Evolutionary conservation across 2,888 invertebrate species (phyloP), one percentile per base, ranked within the genome.

Genomic region (Aporophyla nigra): DNA sequence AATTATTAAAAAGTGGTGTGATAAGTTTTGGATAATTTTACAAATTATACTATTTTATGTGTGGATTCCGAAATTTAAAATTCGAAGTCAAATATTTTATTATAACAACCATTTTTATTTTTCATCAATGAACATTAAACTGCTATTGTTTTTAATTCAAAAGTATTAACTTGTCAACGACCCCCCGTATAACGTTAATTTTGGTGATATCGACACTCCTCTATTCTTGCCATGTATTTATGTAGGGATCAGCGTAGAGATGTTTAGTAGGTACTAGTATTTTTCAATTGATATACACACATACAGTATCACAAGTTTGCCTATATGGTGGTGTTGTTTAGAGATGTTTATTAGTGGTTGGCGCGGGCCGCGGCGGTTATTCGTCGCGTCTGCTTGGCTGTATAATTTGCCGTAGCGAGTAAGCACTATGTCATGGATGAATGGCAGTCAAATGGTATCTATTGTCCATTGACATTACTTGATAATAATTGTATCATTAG

Each of bases 21-120:
- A 96, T 96, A 96, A 95, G 96, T 96, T 96, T 96, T 96, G 95
- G 96, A 96, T 96, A 96, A 96, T 96, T 96, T 96, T 96, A 96
- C 96, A 96, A 96, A 96, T 96, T 96, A 94, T 96, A 96, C 96
- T 96, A 96, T 96, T 96, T 96, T 96, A 94, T 95, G 95, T 96
- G 96, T 95, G 94, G 94, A 95, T 95, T 96, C 95, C 95, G 94
- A 94, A 94, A 94, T 94, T 74, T 83, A 71, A 91, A 95, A 95
- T 94, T 94, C 90, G 90, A 95, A 93, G 93, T 94, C 91, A 87
- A 91, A 93, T 80, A 91, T 94, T 92, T 81, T 62, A 90, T 94
- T 92, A 90, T 90, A 92, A 90, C 88, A 86, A 84, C 85, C 81
- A 82, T 76, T 88, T 84, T 87, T 84, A 87, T 89, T 71, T 84